Evolutionary conservation across 1,140 invertebrate genomes (phyloP), one percentile per base, ranked within the genome.

Genomic region (Drosophila equinoxialis): DNA sequence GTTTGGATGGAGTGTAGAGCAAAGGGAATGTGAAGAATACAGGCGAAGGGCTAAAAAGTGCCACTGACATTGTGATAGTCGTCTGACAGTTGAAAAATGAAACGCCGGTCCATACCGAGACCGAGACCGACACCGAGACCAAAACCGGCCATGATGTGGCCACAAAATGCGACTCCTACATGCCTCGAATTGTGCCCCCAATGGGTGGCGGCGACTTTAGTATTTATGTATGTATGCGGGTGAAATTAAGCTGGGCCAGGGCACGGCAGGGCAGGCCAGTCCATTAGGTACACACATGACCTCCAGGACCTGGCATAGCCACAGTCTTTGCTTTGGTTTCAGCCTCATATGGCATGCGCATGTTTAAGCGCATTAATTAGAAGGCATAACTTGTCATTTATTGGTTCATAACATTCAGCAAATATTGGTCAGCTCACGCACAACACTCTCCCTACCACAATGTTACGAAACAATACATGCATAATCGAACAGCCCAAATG

Each of bases 351-450:
- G 83, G 69, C 69, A 77, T 67, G 62, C 69, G 72, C 83, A 86
- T 86, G 81, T 74, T 72, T 74, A 74, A 68, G 68, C 84, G 81
- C 70, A 87, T 87, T 87, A 83, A 83, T 87, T 89, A 80, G 80
- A 83, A 66, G 65, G 77, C 79, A 87, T 87, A 87, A 89, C 79
- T 83, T 78, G 70, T 80, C 83, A 83, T 89, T 79, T 87, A 87
- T 89, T 79, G 79, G 76, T 58, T 74, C 72, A 69, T 68, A 87
- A 62, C 67, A 61, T 74, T 65, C 45, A 51, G 63, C 75, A 73
- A 82, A 79, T 83, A 86, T 76, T 73, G 77, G 71, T 11, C 55
- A 41, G 39, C 74, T 58, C 69, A 69, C 66, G 59, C 69, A 73
- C 48, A 30, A 71, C 55, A 67, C 54, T 37, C 33, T 48, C 8